Base-by-base conservation (phyloP, 2,113 vertebrate genomes). In the Rostratula benghalensis region DNA sequence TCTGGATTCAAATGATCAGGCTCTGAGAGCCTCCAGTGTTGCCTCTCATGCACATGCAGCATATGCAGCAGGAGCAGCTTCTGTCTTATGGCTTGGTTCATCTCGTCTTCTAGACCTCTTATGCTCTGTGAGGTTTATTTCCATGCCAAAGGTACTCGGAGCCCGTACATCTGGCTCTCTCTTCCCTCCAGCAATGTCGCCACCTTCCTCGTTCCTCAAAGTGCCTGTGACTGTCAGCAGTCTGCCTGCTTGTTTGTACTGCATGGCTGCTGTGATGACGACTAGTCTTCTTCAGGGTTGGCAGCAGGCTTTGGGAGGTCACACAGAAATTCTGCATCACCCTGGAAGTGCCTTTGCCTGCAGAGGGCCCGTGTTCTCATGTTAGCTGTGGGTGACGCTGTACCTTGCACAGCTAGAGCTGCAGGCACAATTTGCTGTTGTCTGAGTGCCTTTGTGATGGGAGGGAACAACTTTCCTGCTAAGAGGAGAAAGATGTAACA, bases 91-190 rank as follows among this genome's bases (percentile, higher is more conserved):
- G 6, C 35, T 70, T 70, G 37, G 11, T 54, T 87, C 46, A 43
- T 71, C 51, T 87, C 69, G 46, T 28, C 46, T 87, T 87, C 79
- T 41, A 48, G 54, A 45, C 1, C 1, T 57, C 31, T 83, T 67
- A 17, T 5, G 17, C 54, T 50, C 11, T 35, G 11, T 57, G 80
- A 89, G 41, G 57, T 74, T 76, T 63, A 74, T 93, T 77, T 77
- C 77, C 14, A 18, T 70, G 45, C 28, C 64, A 81, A 91, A 91
- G 41, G 21, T 25, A 20, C 33, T 61, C 54, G 50, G 39, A 89
- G 30, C 59, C 41, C 2, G 0, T 64, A 39, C 2, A 18, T 6
- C 21, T 1, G 3, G 22, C 63, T 83, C 5, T 0, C 7, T 83
- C 35, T 77, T 92, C 53, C 48, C 19, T 89, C 30, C 23, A 73